Conservation (phyloP, 2,113 vertebrate genomes). For the Leptosomus discolor region DNA sequence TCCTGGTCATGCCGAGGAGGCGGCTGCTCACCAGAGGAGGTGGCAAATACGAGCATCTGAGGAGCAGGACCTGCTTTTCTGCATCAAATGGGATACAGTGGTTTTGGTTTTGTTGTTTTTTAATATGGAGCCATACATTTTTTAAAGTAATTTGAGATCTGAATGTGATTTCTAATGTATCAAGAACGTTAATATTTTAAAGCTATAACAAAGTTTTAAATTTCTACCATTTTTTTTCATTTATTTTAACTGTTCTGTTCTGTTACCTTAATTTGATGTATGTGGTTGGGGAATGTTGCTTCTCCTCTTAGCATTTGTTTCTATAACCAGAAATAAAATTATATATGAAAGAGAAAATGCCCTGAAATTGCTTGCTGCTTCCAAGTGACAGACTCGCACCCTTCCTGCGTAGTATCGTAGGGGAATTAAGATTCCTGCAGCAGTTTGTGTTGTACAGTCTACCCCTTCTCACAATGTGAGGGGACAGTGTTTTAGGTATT, state of each 20-base stretch:
- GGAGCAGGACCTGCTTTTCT: constrained; percentile 35
- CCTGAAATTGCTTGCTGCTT: constrained; percentile 3
- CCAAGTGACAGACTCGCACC: neutral
- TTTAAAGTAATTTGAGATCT: constrained; percentile 71
- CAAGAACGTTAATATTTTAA: constrained; percentile 77
- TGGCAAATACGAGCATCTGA: accelerated
- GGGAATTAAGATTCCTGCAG: neutral
- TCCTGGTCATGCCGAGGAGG: neutral
- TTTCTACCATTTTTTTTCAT: constrained; percentile 69
- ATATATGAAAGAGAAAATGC: constrained; percentile 72
- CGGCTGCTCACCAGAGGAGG: neutral
- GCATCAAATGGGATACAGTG: constrained; percentile 68
- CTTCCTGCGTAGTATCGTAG: accelerated
- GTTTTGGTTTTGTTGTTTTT: constrained; percentile 38
- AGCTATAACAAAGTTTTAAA: constrained; percentile 78
- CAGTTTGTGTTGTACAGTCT: neutral
- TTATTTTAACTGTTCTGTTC: constrained; percentile 79
- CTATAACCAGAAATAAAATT: constrained; percentile 83
- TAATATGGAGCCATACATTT: constrained; percentile 74
- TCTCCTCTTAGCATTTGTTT: constrained; percentile 77
- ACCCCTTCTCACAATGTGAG: neutral
- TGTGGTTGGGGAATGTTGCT: constrained; percentile 74
- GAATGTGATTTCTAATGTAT: constrained; percentile 81
- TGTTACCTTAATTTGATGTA: constrained; percentile 75
- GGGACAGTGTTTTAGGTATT: neutral